Conservation (phyloP, 2,113 vertebrate genomes). For the zebrafish (Danio rerio) region GRCz12tu NC_133197.1:12542001-12542500, state of each 20-base stretch:
- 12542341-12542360: background rate
- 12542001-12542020: slow-evolving; percentile 98
- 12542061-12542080: background rate
- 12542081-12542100: background rate
- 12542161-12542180: slow-evolving; percentile 90
- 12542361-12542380: background rate
- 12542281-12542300: background rate
- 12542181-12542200: slow-evolving; percentile 93
- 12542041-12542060: slow-evolving; percentile 89
- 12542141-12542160: slow-evolving; percentile 92
- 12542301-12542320: background rate
- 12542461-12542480: too few relatives aligned
- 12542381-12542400: too few relatives aligned
- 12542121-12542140: slow-evolving; percentile 74
- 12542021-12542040: slow-evolving; percentile 98
- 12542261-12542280: slow-evolving; percentile 88
- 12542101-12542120: background rate
- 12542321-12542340: background rate
- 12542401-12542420: too few relatives aligned
- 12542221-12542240: slow-evolving; percentile 98
- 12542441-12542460: too few relatives aligned
- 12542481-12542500: too few relatives aligned
- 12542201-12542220: slow-evolving; percentile 98
- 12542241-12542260: slow-evolving; percentile 98
- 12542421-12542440: too few relatives aligned